Base-by-base conservation (phyloP, 2,113 vertebrate species). In the Nannobrachium achirus region DNA sequence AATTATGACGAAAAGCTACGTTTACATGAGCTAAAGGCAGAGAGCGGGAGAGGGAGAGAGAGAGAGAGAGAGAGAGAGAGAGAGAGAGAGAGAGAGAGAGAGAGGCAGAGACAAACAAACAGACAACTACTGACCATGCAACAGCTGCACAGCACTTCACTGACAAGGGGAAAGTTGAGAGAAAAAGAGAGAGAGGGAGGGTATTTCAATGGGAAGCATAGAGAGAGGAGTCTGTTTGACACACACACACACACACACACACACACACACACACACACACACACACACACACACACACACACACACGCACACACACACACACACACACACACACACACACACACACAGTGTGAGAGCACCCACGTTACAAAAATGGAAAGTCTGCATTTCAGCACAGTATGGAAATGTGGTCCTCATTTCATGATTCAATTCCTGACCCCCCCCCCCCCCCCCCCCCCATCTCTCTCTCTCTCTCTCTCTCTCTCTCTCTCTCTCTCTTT, bases 341-440 rank as follows among this genome's bases (percentile, higher is more conserved):
- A 4, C 25, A 25, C 25, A 4, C 53, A 2, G 42, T 18, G 45
- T 33, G 46, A 39, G 66, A 66, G 74, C 66, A 63, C 56, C 74
- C 67, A 55, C 9, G 70, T 75, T 51, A 73, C 61, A 80, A 82
- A 87, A 89, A 87, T 82, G 85, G 84, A 89, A 88, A 82, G 84
- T 86, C 83, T 76, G 68, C 75, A 85, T 88, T 90, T 86, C 56
- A 81, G 71, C 46, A 65, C 68, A 58, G 84, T 76, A 80, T 86
- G 88, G 86, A 91, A 91, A 92, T 89, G 86, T 89, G 90, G 80
- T 89, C 79, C 88, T 91, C 89, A 87, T 92, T 91, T 93, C 86
- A 92, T 90, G 90, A 92, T 89, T 92, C 85, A 89, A 60, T 85
- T 89, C 87, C 84, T 58, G 40, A 82, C 77, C 81, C 83, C 77